Conservation (phyloP, 2,797 vertebrate species). For the Bucorvus abyssinicus region DNA sequence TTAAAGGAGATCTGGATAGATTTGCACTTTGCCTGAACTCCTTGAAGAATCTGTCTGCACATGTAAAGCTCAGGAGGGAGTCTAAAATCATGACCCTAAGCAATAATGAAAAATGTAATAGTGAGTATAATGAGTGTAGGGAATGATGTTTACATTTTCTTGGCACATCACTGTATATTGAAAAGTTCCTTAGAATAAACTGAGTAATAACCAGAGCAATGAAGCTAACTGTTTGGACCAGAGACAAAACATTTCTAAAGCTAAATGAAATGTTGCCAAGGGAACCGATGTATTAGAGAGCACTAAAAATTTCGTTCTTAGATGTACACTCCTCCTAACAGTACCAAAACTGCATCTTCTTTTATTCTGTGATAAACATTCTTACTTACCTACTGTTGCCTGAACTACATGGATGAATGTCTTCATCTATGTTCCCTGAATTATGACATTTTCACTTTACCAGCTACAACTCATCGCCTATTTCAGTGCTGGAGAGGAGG, state of each 20-base stretch:
- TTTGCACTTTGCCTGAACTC: not conserved
- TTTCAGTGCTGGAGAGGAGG: not conserved
- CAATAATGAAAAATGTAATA: not conserved
- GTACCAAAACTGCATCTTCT: not conserved
- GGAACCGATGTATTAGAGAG: constrained; percentile 21
- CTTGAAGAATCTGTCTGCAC: not conserved
- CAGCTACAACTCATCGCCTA: not conserved
- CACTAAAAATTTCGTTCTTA: not conserved
- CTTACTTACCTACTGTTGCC: not conserved
- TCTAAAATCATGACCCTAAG: not conserved
- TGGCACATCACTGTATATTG: not conserved
- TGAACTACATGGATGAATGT: not conserved
- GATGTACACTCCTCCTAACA: not conserved
- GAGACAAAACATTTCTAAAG: constrained; percentile 33
- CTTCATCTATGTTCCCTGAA: not conserved
- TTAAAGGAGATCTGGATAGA: not conserved
- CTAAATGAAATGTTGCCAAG: constrained; percentile 54
- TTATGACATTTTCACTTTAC: not conserved
- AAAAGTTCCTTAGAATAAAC: constrained; percentile 33
- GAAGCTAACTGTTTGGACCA: constrained; percentile 40
- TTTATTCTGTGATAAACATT: not conserved
- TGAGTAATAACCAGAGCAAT: constrained; percentile 13
- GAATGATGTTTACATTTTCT: constrained; percentile 9
- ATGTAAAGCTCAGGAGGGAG: not conserved
- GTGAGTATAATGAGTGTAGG: not conserved